Base-by-base conservation (phyloP, 2,888 invertebrate genomes). In the Eupithecia inturbata region DNA sequence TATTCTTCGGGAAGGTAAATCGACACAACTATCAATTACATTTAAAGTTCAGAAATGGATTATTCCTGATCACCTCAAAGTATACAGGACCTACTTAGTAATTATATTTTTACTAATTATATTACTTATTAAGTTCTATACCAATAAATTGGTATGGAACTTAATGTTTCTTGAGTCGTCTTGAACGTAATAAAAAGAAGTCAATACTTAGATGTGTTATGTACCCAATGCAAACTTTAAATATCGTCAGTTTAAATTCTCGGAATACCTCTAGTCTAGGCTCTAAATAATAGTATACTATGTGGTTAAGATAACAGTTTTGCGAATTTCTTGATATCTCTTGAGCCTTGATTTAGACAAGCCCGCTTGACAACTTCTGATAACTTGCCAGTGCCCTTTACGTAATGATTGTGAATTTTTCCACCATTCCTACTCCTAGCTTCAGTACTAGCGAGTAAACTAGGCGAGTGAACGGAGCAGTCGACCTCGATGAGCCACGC, bases 391-490 rank as follows among this genome's bases (percentile, higher is more conserved):
- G 49, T 53, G 49, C 49, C 49, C 19, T 62, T 62, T 31, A 22
- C 28, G 19, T 62, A 22, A 45, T n/a, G 19, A 72, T 76, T 76
- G 76, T 68, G 73, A 72, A 74, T 80, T 84, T 81, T 85, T 83
- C 81, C 84, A 77, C 75, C 73, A 70, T 77, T 19, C 71, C 70
- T 71, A 75, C 22, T 33, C 7, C 49, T 68, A 60, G 60, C 53
- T 70, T 33, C 71, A 72, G 66, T 78, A 70, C 71, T 36, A 81
- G 79, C 81, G 74, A 87, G 90, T 89, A 90, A 90, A 78, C 80
- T n/a, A n/a, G n/a, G n/a, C n/a, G n/a, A 87, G 90, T 89, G 90
- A 90, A 78, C 80, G 89, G 88, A 88, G 84, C 78, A 76, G 90
- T 71, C 80, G 89, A 75, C 90, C 90, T 89, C 87, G 88, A 73